Percentiles rank a stretch among this genome's conserved stretches.
Conservation (phyloP, 1,140 invertebrate genomes). For the Tetramorium simillimum region DNA sequence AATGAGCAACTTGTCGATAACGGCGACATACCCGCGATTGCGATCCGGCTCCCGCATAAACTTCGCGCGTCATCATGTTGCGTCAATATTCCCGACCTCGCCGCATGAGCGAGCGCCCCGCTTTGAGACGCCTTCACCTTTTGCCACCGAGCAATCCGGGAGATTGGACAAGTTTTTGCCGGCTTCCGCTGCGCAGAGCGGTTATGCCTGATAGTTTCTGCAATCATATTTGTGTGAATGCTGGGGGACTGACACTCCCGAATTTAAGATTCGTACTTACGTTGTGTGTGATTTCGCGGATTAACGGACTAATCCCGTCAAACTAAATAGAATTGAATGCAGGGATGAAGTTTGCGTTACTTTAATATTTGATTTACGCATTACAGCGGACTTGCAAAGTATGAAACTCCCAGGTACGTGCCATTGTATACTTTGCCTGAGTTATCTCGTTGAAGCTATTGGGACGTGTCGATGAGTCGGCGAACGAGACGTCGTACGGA, state of each 20-base stretch:
- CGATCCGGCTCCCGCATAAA: constrained; percentile 38
- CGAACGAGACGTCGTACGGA: neutral
- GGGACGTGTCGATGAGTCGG: neutral
- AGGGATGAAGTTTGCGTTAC: neutral
- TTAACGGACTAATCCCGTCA: neutral
- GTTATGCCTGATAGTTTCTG: neutral
- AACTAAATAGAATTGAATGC: neutral
- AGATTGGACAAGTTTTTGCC: constrained; percentile 56
- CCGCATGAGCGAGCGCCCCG: constrained; percentile 18
- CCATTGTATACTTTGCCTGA: neutral
- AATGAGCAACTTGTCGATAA: constrained; percentile 66
- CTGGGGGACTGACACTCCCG: neutral
- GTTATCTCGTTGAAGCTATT: neutral
- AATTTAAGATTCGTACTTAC: neutral
- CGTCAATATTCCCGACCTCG: constrained; percentile 35
- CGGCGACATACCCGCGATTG: constrained; percentile 40
- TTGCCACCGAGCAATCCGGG: constrained; percentile 35
- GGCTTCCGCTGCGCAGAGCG: neutral
- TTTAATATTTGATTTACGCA: neutral
- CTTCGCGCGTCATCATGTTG: constrained; percentile 15
- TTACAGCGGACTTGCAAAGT: neutral
- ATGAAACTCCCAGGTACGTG: neutral
- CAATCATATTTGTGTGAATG: constrained; percentile 17
- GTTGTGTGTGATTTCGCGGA: neutral
- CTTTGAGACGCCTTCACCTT: constrained; percentile 24